Conservation (phyloP, 2,797 vertebrate species). For the Tapera naevia region DNA sequence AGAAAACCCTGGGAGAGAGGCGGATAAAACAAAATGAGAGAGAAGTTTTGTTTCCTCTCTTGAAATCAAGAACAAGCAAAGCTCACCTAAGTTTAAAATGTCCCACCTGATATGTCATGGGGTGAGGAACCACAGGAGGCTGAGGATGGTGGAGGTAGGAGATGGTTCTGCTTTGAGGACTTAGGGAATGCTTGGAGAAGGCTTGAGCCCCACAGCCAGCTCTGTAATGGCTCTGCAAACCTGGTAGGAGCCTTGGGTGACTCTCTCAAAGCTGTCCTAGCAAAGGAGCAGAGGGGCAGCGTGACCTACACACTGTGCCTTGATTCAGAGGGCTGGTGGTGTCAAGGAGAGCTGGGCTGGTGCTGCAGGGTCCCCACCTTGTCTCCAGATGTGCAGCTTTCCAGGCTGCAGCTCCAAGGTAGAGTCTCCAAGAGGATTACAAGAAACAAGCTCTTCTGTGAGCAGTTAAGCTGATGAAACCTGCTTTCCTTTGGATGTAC, state of each 20-base stretch:
- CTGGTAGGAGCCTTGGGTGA: rapidly evolving
- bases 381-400: background rate
- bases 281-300: background rate
- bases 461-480: background rate
- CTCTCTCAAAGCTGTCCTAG: background rate
- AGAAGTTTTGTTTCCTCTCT: background rate
- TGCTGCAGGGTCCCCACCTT: background rate
- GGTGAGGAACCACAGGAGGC: rapidly evolving
- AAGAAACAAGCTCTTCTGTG: background rate
- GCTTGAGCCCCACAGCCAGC: background rate
- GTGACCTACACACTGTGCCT: background rate
- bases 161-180: background rate
- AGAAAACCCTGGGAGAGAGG: background rate
- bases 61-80: background rate
- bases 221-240: background rate
- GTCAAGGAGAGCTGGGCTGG: background rate
- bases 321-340: background rate
- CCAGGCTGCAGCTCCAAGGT: background rate
- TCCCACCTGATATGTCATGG: background rate
- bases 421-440: background rate
- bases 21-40: background rate
- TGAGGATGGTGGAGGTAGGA: background rate
- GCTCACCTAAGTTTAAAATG: background rate
- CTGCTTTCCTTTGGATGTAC: background rate
- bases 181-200: background rate